Percentiles rank a stretch among this genome's conserved stretches.
Conservation (phyloP, 2,797 vertebrate species). For the Muraenolepis orangiensis region DNA sequence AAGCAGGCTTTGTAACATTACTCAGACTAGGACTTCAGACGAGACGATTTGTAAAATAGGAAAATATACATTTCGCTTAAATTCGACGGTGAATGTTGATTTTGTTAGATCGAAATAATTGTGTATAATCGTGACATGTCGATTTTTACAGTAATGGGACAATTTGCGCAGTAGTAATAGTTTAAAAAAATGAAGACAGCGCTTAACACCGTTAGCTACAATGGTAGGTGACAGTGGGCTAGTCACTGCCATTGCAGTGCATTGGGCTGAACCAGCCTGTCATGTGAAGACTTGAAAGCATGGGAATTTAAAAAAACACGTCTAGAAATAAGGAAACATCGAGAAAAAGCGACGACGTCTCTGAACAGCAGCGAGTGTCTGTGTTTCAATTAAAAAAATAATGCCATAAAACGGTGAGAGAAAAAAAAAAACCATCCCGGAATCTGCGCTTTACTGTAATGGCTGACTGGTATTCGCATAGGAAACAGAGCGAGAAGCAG, state of each 20-base stretch:
- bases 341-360: constrained; percentile 41
- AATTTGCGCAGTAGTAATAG: constrained; percentile 46
- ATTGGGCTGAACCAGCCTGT: constrained; percentile 70
- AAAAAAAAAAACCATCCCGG: constrained; percentile 72
- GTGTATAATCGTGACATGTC: constrained; percentile 44
- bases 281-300: constrained; percentile 63
- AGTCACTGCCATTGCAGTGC: constrained; percentile 75
- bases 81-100: constrained; percentile 50
- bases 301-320: constrained; percentile 28
- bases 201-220: constrained; percentile 68
- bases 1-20: constrained; percentile 38
- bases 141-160: constrained; percentile 40
- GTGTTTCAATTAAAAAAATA: constrained; percentile 3
- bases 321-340: constrained; percentile 45
- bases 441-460: constrained; percentile 89
- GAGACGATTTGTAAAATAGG: constrained; percentile 57
- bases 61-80: constrained; percentile 43
- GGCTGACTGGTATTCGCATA: constrained; percentile 93
- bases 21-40: constrained; percentile 47
- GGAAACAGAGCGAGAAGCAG: constrained; percentile 85
- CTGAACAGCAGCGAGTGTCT: constrained; percentile 27
- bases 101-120: constrained; percentile 61
- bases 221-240: constrained; percentile 67
- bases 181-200: constrained; percentile 67
- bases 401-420: constrained; percentile 33